These are phyloP conservation scores for Dendrocincla tyrannina DNA, from an alignment of 2,797 vertebrate genomes.

Conservation along the genomic window DNA sequence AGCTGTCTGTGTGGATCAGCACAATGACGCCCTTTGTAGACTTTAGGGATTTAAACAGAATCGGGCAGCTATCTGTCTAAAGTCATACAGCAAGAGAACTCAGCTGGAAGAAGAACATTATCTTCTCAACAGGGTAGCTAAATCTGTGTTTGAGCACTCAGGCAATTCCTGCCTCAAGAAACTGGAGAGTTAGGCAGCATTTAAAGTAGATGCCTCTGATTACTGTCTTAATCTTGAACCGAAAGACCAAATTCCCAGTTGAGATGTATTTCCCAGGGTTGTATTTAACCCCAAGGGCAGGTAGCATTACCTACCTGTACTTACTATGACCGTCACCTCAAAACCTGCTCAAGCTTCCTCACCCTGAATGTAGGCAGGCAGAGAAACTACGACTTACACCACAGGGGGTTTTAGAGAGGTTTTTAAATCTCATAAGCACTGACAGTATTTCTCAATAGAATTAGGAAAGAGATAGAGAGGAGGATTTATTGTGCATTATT, in stretches of 20 bases:
- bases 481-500: background rate
- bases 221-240: background rate
- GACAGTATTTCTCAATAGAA: background rate
- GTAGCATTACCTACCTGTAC: background rate
- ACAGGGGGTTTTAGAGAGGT: background rate
- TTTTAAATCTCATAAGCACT: background rate
- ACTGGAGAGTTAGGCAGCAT: background rate
- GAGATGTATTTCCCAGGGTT: background rate
- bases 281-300: background rate
- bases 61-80: background rate
- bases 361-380: background rate
- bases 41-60: background rate
- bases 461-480: background rate
- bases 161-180: background rate
- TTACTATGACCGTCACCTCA: background rate
- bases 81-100: slow-evolving; percentile 1
- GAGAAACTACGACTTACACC: background rate
- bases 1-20: background rate
- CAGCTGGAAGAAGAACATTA: slow-evolving; percentile 19
- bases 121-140: slow-evolving; percentile 8
- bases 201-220: background rate
- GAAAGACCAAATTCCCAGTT: background rate
- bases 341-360: background rate
- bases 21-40: background rate
- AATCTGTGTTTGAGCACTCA: background rate